These are phyloP conservation scores for Nettapus auritus DNA, from an alignment of 2,113 vertebrate genomes.

Conservation along the genomic window DNA sequence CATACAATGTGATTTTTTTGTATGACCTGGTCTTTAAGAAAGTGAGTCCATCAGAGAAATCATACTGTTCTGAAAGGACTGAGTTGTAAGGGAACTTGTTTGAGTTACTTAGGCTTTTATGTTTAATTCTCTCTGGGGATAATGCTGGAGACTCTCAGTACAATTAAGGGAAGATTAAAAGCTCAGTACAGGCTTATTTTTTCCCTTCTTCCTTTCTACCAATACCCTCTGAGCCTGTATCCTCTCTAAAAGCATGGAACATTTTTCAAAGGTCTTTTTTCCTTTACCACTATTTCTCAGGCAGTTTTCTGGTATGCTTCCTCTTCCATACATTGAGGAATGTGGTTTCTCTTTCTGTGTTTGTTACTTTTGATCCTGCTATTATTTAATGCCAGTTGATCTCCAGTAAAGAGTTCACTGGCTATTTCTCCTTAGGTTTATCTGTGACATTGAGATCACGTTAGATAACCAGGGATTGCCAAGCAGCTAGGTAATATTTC, in stretches of 20 bases:
- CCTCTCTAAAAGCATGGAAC: slow-evolving; percentile 10
- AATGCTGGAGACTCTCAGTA: slow-evolving; percentile 27
- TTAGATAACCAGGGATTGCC: background rate
- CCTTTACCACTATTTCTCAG: background rate
- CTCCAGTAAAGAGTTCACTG: background rate
- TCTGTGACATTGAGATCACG: background rate
- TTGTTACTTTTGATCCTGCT: background rate
- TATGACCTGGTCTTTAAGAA: slow-evolving; percentile 10
- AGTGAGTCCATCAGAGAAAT: background rate
- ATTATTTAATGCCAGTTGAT: background rate
- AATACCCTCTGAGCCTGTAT: slow-evolving; percentile 17
- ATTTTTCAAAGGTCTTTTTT: slow-evolving; percentile 36
- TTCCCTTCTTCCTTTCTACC: slow-evolving; percentile 13
- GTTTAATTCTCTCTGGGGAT: slow-evolving; percentile 45
- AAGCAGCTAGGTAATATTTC: background rate
- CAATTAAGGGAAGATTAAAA: slow-evolving; percentile 65
- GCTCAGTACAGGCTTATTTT: slow-evolving; percentile 55
- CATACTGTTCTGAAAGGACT: background rate
- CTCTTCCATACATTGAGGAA: background rate
- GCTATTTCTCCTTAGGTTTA: background rate
- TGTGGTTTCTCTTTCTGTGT: background rate
- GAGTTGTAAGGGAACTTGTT: slow-evolving; percentile 30
- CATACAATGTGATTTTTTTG: background rate
- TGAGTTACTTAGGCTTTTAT: slow-evolving; percentile 46
- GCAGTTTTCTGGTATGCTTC: background rate